Evolutionary conservation across 2,888 invertebrate species (phyloP), one percentile per base, ranked within the genome.

Genomic region (Eilema caniola): DNA sequence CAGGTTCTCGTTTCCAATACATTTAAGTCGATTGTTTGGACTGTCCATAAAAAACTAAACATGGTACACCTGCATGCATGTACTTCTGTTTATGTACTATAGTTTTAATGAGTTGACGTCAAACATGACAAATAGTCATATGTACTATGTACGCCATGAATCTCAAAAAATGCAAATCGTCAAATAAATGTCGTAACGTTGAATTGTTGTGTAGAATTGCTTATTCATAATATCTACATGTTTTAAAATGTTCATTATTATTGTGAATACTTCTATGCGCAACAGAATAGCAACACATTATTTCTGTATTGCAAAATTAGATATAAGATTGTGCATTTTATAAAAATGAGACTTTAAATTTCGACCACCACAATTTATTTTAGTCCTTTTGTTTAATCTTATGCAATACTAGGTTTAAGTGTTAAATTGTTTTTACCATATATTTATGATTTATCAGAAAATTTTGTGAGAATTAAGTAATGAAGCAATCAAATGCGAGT

Each of bases 381-480:
- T 87, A 86, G 86, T 90, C 89, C 91, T 87, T 92, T 93, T 88
- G 90, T 91, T 90, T 93, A 89, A 92, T 93, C 93, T 92, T 94
- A 94, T 94, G 95, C 95, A 95, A 95, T 95, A 95, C 90, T 95
- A 95, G 95, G 86, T 92, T 83, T 95, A 95, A 95, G 95, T 95
- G 95, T 95, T 95, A 93, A 92, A 93, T 95, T 94, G 92, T 94
- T 95, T 94, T 93, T 92, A 92, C 91, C 90, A 91, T 90, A 91
- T 93, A 94, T 93, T 94, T 95, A 95, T 94, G 88, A 90, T 91
- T 90, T 89, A 86, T 89, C 79, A 78, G 72, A 86, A 88, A 69
- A 53, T 85, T 79, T 80, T 79, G 82, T 77, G 80, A 84, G 80
- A 8, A 33, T 33, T 33, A 88, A 87, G 82, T 86, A 88, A 88